Percentiles rank a stretch among this genome's conserved stretches.
phyloP scores from a whole-genome alignment of 2,113 vertebrate genomes.

The Falcunculus frontatus region DNA sequence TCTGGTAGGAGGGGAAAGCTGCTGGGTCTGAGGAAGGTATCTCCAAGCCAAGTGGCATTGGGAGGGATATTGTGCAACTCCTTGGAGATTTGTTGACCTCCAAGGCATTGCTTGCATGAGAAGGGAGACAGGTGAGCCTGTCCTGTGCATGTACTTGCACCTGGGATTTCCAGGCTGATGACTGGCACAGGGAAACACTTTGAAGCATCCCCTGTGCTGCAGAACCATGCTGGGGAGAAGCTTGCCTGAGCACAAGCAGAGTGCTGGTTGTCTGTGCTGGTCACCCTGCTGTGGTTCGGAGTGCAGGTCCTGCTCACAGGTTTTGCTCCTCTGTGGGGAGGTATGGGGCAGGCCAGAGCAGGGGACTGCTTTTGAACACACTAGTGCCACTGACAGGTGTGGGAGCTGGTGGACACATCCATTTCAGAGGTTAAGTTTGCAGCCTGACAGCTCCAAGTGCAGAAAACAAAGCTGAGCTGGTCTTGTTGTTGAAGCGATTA shows the following conservation, averaged over 20 bases:
- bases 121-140: background rate
- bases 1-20: background rate
- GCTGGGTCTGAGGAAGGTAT: background rate
- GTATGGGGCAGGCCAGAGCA: background rate
- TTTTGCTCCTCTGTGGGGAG: background rate
- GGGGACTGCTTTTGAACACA: background rate
- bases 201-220: background rate
- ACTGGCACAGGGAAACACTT: background rate
- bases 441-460: background rate
- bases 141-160: background rate
- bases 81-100: background rate
- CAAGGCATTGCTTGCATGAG: background rate
- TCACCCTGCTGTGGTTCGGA: background rate
- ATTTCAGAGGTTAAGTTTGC: background rate
- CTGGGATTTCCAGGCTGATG: background rate
- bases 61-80: background rate
- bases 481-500: background rate
- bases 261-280: background rate
- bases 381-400: rapidly evolving
- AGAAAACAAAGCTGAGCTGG: conserved; percentile 20
- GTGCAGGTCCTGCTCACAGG: background rate
- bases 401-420: background rate
- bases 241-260: background rate
- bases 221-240: background rate
- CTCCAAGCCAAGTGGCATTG: background rate